Evolutionary conservation across 1,140 invertebrate species (phyloP).

Genomic region (Hestina assimilis): DNA sequence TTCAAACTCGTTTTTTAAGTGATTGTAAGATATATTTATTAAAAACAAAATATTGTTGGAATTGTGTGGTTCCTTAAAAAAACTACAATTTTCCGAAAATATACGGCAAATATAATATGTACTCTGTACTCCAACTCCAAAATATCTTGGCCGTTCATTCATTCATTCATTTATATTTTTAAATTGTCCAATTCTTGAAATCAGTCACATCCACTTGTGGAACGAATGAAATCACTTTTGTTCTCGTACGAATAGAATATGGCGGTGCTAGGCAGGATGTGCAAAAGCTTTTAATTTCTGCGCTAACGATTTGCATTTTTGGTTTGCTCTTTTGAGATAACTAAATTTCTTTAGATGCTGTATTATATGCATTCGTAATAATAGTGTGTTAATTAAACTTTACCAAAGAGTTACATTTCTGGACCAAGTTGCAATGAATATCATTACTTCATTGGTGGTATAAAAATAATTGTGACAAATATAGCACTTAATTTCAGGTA

Average conservation of each 20-base stretch:
- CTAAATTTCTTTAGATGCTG: constrained; percentile 17
- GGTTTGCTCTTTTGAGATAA: constrained; percentile 26
- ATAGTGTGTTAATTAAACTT: constrained; percentile 27
- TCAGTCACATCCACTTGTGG: constrained; percentile 19
- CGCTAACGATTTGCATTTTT: constrained; percentile 53
- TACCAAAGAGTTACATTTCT: constrained; percentile 29
- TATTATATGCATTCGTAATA: constrained; percentile 16
- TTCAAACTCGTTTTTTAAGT: too few species aligned
- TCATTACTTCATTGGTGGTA: constrained; percentile 74
- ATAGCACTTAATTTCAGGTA: constrained; percentile 70
- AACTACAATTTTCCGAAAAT: background rate
- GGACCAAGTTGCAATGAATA: constrained; percentile 69
- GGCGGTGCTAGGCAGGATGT: constrained; percentile 75
- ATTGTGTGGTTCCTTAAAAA: background rate
- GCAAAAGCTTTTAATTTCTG: constrained; percentile 69
- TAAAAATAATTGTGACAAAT: constrained; percentile 78
- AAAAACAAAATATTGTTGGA: too few species aligned
- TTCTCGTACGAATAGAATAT: constrained; percentile 63
- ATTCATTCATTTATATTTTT: constrained; percentile 10
- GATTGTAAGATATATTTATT: too few species aligned
- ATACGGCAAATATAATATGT: background rate
- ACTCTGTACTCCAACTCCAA: background rate
- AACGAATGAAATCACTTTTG: constrained; percentile 33
- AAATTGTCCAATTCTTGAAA: background rate
- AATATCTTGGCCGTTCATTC: constrained; percentile 5